Percentiles rank a stretch among this genome's conserved stretches.
These are phyloP conservation scores for Agrotis exclamationis DNA, from an alignment of 2,888 invertebrate genomes.

Conservation along the genomic window DNA sequence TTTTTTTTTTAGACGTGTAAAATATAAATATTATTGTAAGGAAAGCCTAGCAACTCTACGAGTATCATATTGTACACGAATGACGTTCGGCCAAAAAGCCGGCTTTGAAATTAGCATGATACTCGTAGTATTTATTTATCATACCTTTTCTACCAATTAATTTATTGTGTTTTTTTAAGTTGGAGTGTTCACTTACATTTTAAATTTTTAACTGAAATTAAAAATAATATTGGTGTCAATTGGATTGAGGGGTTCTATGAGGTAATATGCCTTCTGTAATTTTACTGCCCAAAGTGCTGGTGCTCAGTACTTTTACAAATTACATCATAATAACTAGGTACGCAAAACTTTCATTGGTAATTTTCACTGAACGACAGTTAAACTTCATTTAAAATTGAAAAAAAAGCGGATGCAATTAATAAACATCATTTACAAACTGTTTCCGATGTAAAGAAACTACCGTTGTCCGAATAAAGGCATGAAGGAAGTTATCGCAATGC, in stretches of 20 bases:
- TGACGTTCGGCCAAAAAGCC: not conserved
- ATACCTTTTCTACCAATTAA: no score
- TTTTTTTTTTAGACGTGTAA: constrained; percentile 1
- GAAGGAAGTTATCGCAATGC: constrained; percentile 34
- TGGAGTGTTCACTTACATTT: no score
- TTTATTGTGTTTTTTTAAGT: no score
- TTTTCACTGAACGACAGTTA: not conserved
- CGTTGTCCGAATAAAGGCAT: constrained; percentile 15
- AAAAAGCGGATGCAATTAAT: constrained; percentile 15
- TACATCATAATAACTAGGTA: no score
- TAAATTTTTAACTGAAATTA: no score
- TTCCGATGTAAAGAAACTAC: constrained; percentile 32
- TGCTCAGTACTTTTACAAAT: no score
- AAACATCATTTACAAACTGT: not conserved
- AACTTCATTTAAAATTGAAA: no score
- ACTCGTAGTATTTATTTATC: not conserved
- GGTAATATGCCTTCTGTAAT: no score
- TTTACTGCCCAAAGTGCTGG: no score
- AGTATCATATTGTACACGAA: constrained; percentile 14
- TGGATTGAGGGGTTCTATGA: no score
- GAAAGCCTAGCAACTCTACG: constrained; percentile 18
- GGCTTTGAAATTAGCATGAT: not conserved
- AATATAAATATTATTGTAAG: constrained; percentile 19
- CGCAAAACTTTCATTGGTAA: not conserved
- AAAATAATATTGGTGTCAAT: no score